Evolutionary conservation across 1,140 invertebrate genomes (phyloP), one percentile per base, ranked within the genome.

Genomic region (Camponotus floridanus): DNA sequence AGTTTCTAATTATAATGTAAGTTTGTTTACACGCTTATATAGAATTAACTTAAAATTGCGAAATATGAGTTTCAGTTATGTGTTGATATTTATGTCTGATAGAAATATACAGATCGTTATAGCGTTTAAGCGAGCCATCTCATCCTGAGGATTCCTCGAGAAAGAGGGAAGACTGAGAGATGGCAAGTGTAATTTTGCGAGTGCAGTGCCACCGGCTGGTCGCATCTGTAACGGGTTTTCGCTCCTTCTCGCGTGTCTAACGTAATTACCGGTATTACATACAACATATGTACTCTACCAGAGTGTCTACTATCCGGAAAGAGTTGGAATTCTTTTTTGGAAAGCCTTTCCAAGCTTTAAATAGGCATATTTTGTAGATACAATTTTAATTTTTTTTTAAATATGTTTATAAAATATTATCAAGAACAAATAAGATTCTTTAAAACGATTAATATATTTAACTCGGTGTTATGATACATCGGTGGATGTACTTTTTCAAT

Each of bases 201-300:
- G 33, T 83, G 59, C 79, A 21, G 33, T 67, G 79, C 79, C 57
- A 61, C 55, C 61, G 67, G 36, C 64, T 80, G 88, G 73, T 62
- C 51, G 71, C 62, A 4, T 62, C 78, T 48, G 62, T 92, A 92
- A 92, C 91, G 92, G 91, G 88, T 92, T 90, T 87, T 90, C 90
- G 81, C 86, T 91, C 87, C 78, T 89, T 85, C 87, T 90, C 90
- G 90, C 92, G 91, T 92, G 89, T 87, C 85, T 86, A 15, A 88
- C 88, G 91, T 92, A 92, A 92, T 92, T 92, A 92, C 85, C 87
- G 78, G 70, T 42, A 67, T 85, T 67, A 65, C 65, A 81, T 61
- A 42, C 65, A 64, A 71, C 61, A 61, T 65, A 81, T 48, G n/a
- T 55, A 80, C 48, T 45, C 21, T 42, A 64, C 39, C 39, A 39